Evolutionary conservation across 2,113 vertebrate genomes (phyloP).

Genomic region (Pao palembangensis): DNA sequence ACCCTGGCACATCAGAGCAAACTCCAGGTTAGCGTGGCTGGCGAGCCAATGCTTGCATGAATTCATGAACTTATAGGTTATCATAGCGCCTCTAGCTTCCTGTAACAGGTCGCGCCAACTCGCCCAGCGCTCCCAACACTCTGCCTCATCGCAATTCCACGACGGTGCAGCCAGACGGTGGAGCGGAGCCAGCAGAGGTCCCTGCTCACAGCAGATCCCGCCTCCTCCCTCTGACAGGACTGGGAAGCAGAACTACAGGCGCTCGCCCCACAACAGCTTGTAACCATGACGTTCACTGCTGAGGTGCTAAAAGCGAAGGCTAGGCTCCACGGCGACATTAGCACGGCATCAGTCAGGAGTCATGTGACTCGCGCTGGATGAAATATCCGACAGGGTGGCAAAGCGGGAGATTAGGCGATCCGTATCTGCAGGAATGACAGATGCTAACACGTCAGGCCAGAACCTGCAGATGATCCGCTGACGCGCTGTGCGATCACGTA

Average conservation of each 20-base stretch:
- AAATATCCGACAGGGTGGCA: conserved; percentile 34
- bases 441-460: conserved; percentile 25
- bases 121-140: conserved; percentile 34
- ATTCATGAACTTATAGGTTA: conserved; percentile 18
- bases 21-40: conserved; percentile 34
- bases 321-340: conserved; percentile 43
- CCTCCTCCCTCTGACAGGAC: conserved; percentile 36
- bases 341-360: conserved; percentile 35
- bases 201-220: conserved; percentile 43
- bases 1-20: conserved; percentile 52
- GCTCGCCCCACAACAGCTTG: conserved; percentile 61
- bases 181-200: conserved; percentile 38
- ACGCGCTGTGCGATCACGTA: too few species aligned
- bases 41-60: conserved; percentile 42
- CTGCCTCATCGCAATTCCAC: conserved; percentile 27
- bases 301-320: conserved; percentile 64
- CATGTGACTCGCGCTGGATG: conserved; percentile 17
- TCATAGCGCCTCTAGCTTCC: conserved; percentile 9
- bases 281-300: conserved; percentile 48
- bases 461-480: conserved; percentile 24
- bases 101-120: conserved; percentile 43
- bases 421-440: conserved; percentile 28
- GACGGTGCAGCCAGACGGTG: conserved; percentile 48
- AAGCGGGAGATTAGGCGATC: conserved; percentile 29
- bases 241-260: conserved; percentile 48